Evolutionary conservation across 1,140 invertebrate species (phyloP), one percentile per base, ranked within the genome.

Genomic region (Drosophila cardini): DNA sequence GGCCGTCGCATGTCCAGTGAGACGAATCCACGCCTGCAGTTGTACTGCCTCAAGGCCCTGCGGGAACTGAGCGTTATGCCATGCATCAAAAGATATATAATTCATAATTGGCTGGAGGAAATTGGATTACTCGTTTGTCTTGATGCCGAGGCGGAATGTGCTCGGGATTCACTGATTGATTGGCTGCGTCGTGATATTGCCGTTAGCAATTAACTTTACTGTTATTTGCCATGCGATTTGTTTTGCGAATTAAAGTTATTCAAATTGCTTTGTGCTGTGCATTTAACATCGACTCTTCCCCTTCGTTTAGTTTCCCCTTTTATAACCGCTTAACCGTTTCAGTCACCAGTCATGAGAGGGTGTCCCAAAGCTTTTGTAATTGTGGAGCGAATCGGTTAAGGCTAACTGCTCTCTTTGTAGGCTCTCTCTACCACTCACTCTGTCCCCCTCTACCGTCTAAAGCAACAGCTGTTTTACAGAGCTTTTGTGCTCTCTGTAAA

Each of bases 141-240:
- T 30, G 64, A 82, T 53, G 76, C 82, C 9, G 74, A 76, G 10
- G 76, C 69, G 1, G 85, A 91, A 15, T 89, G 87, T 16, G 72
- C 76, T 4, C 63, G 85, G 26, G 80, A 85, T 48, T 52, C 65
- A 1, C 26, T 91, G n/a, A 43, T 89, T 0, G 71, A 80, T 15
- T 91, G 83, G 83, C 50, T 91, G 43, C 74, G 87, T 11, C 64
- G 74, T 11, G 90, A 91, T 18, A 89, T 91, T 40, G 80, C 85
- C 26, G 84, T 80, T 8, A 87, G 79, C 30, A 83, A 52, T 38
- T 55, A 21, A 21, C 1, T 53, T 16, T 11, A 38, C 2, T 38
- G n/a, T 38, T 26, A 8, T 11, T 43, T 45, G 18, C 6, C 10
- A n/a, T 34, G 26, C 7, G 15, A 34, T 34, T 52, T 52, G 34